Percentiles rank a stretch among this genome's conserved stretches.
These are phyloP conservation scores for Aulostomus chinensis DNA, from an alignment of 2,797 vertebrate species.

Conservation along the genomic window DNA sequence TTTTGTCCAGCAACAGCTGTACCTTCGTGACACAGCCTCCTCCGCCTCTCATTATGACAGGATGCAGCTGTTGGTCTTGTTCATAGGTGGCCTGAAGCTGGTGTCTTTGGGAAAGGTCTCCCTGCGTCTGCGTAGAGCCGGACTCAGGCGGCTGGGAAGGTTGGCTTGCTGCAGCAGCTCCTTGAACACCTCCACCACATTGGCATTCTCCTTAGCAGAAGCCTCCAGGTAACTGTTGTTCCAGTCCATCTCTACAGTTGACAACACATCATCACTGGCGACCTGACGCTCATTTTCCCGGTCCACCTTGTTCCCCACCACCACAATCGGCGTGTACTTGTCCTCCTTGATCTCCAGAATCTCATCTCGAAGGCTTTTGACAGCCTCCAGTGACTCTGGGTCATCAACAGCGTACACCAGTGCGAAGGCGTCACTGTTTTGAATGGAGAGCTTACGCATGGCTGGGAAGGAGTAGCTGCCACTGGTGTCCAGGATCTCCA, in stretches of 20 bases:
- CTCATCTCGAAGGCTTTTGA: conserved; percentile 88
- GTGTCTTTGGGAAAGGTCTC: conserved; percentile 88
- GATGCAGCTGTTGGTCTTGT: conserved; percentile 93
- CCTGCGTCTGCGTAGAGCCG: conserved; percentile 83
- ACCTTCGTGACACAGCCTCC: no score
- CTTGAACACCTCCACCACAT: conserved; percentile 89
- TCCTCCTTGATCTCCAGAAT: conserved; percentile 92
- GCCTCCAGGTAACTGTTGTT: conserved; percentile 88
- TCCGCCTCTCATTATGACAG: conserved; percentile 77
- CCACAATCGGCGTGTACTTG: conserved; percentile 87
- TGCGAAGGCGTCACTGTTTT: conserved; percentile 89
- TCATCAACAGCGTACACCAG: conserved; percentile 89
- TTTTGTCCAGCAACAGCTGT: background rate
- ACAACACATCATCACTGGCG: conserved; percentile 78
- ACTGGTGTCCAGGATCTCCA: conserved; percentile 92
- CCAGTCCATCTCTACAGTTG: conserved; percentile 90
- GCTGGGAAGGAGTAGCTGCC: conserved; percentile 94
- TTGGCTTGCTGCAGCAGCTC: conserved; percentile 89
- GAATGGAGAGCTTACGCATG: conserved; percentile 92
- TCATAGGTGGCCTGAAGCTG: conserved; percentile 86
- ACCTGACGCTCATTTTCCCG: conserved; percentile 74
- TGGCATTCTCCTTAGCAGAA: conserved; percentile 89
- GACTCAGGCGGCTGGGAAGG: conserved; percentile 87
- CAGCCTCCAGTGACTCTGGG: conserved; percentile 84
- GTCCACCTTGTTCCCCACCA: conserved; percentile 92